Percentiles rank a stretch among this genome's conserved stretches.
phyloP scores from a whole-genome alignment of 1,140 invertebrate species.

The Physella acuta region DNA sequence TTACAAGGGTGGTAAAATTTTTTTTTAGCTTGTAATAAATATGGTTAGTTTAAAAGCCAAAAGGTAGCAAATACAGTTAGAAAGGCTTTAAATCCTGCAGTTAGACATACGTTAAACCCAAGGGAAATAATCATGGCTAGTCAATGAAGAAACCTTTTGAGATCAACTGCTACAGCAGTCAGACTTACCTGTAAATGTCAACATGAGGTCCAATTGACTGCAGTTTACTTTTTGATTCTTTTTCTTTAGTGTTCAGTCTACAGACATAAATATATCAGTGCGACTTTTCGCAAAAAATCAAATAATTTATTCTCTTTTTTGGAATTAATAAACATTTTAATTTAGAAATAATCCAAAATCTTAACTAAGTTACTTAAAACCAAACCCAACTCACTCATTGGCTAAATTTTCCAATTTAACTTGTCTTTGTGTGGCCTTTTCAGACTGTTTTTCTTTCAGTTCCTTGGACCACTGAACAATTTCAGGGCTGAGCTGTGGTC shows the following conservation, averaged over 20 bases:
- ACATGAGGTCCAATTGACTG: conserved; percentile 56
- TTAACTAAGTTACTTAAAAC: background rate
- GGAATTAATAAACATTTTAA: no score
- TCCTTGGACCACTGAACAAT: conserved; percentile 42
- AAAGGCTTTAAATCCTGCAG: no score
- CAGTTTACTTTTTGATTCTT: conserved; percentile 37
- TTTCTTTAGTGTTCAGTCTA: conserved; percentile 46
- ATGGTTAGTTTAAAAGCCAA: no score
- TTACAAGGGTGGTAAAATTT: background rate
- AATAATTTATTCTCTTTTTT: no score
- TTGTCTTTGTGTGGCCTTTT: conserved; percentile 34
- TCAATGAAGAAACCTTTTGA: no score
- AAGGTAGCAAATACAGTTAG: no score
- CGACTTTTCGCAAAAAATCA: conserved; percentile 27
- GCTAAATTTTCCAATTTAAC: conserved; percentile 38
- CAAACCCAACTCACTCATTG: conserved; percentile 44
- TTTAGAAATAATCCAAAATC: no score
- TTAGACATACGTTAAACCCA: no score
- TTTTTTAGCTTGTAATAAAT: no score
- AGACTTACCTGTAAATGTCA: conserved; percentile 55
- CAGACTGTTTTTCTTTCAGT: conserved; percentile 33
- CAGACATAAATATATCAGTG: no score
- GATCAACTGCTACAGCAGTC: no score
- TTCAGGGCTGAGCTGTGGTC: conserved; percentile 36
- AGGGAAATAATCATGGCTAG: no score